Evolutionary conservation across 2,797 vertebrate species (phyloP).

Genomic region (Danio tinwini): DNA sequence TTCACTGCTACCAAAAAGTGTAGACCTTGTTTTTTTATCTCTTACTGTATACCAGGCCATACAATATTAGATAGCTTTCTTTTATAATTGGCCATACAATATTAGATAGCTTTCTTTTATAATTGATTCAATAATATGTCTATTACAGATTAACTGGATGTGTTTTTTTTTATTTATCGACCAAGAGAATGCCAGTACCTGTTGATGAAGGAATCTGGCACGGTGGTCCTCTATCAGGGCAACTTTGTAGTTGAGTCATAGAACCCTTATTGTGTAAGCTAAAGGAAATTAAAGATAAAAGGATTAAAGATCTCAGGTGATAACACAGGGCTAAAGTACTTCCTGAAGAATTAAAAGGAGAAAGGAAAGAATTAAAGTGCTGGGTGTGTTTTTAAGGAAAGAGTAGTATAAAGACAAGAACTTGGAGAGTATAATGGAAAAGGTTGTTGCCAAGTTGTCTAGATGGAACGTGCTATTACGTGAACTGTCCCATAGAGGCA

Average conservation of each 20-base stretch:
- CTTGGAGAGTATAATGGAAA: not conserved
- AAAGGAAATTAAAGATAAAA: not conserved
- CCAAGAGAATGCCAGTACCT: not conserved
- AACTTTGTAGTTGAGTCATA: not conserved
- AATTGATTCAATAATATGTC: not conserved
- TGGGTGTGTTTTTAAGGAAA: not conserved
- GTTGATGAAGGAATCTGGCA: not conserved
- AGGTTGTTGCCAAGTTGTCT: not conserved
- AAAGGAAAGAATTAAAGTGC: not conserved
- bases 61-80: too few relatives aligned
- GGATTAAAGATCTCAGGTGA: not conserved
- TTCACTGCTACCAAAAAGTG: not conserved
- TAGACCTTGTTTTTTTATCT: too few relatives aligned
- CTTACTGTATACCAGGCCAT: too few relatives aligned
- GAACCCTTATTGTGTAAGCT: not conserved
- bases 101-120: slow-evolving; percentile 17
- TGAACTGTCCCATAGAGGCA: not conserved
- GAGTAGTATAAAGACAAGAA: not conserved
- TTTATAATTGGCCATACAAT: too few relatives aligned
- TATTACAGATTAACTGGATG: not conserved
- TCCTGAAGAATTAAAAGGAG: not conserved
- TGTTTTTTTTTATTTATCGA: not conserved
- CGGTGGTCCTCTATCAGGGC: not conserved
- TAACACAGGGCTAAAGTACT: not conserved
- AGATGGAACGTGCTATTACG: not conserved